Evolutionary conservation across 2,113 vertebrate genomes (phyloP).

Genomic region (Brachyhypopomus gauderio): DNA sequence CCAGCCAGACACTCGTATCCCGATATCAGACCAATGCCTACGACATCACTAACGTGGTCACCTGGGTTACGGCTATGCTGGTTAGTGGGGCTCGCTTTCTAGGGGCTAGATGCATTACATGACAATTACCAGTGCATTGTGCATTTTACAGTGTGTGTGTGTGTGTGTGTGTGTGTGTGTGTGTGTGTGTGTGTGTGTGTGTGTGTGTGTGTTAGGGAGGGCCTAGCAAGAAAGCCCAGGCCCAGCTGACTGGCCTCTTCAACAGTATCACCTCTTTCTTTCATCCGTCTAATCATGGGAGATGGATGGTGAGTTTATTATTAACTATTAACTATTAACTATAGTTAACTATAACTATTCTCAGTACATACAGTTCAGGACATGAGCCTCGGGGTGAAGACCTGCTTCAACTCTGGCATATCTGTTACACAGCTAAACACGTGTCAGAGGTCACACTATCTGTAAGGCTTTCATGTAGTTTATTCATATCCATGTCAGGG

Average conservation of each 20-base stretch:
- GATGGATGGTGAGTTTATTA: constrained; percentile 91
- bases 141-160: constrained; percentile 20
- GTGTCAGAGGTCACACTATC: too few relatives aligned
- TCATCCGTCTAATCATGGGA: constrained; percentile 95
- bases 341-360: background rate
- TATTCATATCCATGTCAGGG: too few relatives aligned
- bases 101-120: background rate
- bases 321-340: background rate
- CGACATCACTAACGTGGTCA: constrained; percentile 91
- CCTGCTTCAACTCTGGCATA: too few relatives aligned
- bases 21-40: constrained; percentile 92
- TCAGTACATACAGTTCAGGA: too few relatives aligned
- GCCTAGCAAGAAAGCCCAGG: constrained; percentile 92
- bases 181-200: constrained; percentile 42
- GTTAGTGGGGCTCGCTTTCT: constrained; percentile 68
- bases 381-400: too few relatives aligned
- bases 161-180: constrained; percentile 42
- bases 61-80: constrained; percentile 96
- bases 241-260: constrained; percentile 91
- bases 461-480: too few relatives aligned
- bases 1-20: constrained; percentile 89
- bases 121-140: background rate
- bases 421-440: too few relatives aligned
- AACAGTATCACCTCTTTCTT: constrained; percentile 96
- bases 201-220: constrained; percentile 80